Base-by-base conservation (phyloP, 2,113 vertebrate species). In the Saguinus midas region DNA sequence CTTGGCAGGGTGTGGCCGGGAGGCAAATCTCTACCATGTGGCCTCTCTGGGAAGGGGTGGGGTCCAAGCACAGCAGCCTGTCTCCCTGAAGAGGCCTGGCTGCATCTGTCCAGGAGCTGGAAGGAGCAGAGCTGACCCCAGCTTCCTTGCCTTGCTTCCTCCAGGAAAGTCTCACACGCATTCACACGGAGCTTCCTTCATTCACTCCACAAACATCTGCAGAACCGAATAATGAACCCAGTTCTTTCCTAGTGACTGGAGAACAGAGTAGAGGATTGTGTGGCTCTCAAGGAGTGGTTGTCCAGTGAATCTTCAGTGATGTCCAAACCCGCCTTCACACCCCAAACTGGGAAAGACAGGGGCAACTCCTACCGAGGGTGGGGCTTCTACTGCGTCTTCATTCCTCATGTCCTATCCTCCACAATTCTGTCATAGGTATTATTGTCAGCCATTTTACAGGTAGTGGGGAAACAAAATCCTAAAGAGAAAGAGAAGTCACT, bases 231-330 rank as follows among this genome's bases (percentile, higher is more conserved):
- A 35, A 55, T 27, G 16, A 37, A 43, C 13, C 9, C 0, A 12
- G n/a, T 18, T 64, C 55, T 58, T 58, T 32, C 7, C 55, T 73
- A 43, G 57, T 27, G 68, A 66, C 32, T 18, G 9, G 1, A 84
- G 21, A 61, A 40, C 58, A 13, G 13, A 43, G 80, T 58, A 43
- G 40, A 11, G 45, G 37, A 21, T 5, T 11, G 50, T 8, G 7
- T 43, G 20, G 37, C 11, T 32, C 75, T 61, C 1, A 21, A 8
- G 48, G 32, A 35, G 48, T 25, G 27, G 5, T 29, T 20, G 2
- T 1, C 27, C 8, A 14, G 0, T 0, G 14, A 57, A 21, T 57
- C 72, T 29, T 20, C 12, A 6, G 8, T 72, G 68, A 8, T 0
- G 0, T 40, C 40, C 73, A n/a, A 5, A 66, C 8, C 8, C 16